These are phyloP conservation scores for Heliothis subflexa DNA, from an alignment of 1,140 invertebrate species.

Conservation along the genomic window DNA sequence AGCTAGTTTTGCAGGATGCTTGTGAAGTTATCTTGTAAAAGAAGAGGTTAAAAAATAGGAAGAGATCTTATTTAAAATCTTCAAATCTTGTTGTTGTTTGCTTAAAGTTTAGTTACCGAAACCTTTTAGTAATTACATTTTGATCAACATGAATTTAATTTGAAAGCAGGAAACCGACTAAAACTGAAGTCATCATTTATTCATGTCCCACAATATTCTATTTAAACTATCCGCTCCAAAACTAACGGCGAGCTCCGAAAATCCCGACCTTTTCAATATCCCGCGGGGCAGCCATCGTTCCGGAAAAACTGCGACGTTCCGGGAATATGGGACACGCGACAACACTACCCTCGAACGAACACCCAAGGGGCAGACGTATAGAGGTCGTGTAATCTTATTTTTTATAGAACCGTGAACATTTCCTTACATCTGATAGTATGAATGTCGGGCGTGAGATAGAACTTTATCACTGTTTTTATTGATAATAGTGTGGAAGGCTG, in stretches of 20 bases:
- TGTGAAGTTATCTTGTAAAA: too few species aligned
- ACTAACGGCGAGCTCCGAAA: background rate
- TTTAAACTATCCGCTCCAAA: background rate
- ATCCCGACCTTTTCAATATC: conserved; percentile 19
- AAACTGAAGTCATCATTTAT: background rate
- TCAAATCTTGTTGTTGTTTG: too few species aligned
- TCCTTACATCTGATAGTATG: conserved; percentile 46
- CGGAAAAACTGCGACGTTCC: conserved; percentile 17
- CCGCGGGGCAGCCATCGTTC: conserved; percentile 4
- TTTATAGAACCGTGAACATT: conserved; percentile 47
- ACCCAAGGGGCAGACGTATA: conserved; percentile 40
- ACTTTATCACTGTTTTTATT: conserved; percentile 44
- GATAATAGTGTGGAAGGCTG: conserved; percentile 24
- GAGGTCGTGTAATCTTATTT: conserved; percentile 50
- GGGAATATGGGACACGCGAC: conserved; percentile 23
- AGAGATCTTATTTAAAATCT: too few species aligned
- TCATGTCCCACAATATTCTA: background rate
- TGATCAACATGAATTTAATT: too few species aligned
- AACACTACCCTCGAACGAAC: conserved; percentile 31
- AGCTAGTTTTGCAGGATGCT: too few species aligned
- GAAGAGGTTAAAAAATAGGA: too few species aligned
- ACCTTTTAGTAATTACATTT: too few species aligned
- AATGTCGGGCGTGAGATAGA: conserved; percentile 30
- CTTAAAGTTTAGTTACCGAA: too few species aligned
- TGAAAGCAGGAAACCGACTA: too few species aligned